Percentiles rank a stretch among this genome's conserved stretches.
These are phyloP conservation scores for Bombus balteatus DNA, from an alignment of 1,140 invertebrate species.

Conservation along the genomic window DNA sequence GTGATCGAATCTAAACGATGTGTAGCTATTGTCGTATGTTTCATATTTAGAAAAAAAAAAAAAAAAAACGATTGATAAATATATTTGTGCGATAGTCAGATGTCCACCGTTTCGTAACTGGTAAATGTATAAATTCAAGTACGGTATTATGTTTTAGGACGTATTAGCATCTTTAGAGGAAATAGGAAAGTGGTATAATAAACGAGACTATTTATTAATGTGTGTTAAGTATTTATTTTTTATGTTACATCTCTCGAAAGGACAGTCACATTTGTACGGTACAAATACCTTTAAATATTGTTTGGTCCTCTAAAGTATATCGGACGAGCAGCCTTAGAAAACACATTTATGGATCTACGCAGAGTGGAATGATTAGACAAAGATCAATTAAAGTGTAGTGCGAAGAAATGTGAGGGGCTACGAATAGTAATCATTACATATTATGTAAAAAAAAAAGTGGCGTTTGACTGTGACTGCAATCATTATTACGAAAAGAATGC, in stretches of 20 bases:
- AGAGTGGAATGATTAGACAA: conserved; percentile 55
- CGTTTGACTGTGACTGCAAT: conserved; percentile 81
- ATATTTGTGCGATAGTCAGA: conserved; percentile 52
- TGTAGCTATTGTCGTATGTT: conserved; percentile 7
- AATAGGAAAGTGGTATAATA: conserved; percentile 54
- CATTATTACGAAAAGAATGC: conserved; percentile 73
- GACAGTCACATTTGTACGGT: conserved; percentile 53
- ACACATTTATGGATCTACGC: conserved; percentile 60
- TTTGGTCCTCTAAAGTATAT: conserved; percentile 73
- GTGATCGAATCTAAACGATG: conserved; percentile 17
- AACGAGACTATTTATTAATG: conserved; percentile 72
- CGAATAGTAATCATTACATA: conserved; percentile 45
- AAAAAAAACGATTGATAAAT: not conserved
- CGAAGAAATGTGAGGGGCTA: conserved; percentile 47
- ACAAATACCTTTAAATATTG: conserved; percentile 61
- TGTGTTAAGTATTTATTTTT: conserved; percentile 73
- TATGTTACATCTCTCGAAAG: conserved; percentile 52
- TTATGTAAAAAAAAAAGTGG: conserved; percentile 31
- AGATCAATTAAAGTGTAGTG: conserved; percentile 58
- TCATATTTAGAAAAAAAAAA: not conserved
- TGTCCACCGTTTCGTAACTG: conserved; percentile 62
- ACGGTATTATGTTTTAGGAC: conserved; percentile 62
- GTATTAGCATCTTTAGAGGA: conserved; percentile 56
- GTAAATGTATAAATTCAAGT: conserved; percentile 54
- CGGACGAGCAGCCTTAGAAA: conserved; percentile 73